Evolutionary conservation across 92 coral and sea anemone genomes (phyloP), one percentile per base, ranked within the genome.

Genomic region (Epizoanthus ramosus): DNA sequence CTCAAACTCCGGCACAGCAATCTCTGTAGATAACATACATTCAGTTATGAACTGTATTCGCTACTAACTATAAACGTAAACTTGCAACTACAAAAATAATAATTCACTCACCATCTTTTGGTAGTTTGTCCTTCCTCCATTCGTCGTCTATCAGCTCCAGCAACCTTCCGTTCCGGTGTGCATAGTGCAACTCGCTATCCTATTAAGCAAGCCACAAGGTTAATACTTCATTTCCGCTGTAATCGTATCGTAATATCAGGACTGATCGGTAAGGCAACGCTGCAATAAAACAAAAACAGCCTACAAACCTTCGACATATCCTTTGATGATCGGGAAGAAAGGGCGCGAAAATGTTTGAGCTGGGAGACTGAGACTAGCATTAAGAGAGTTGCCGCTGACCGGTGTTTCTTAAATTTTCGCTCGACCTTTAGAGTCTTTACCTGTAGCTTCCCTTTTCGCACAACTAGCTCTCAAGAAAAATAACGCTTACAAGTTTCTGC

Each of bases 101-200:
- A 39, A 35, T 17, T 37, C 13, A 60, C 88, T 61, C 35, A 90
- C 98, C 99, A 85, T 96, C 96, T 37, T 85, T 79, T 19, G 99
- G 99, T 9, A 96, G 87, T 52, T 93, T 87, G 75, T 93, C 99
- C 52, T 83, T 91, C 31, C 89, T 87, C 99, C 99, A 96, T 53
- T 75, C 88, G 15, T 93, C 96, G 79, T 93, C 98, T 3, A 92
- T 85, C 9, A 96, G 45, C 58, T 91, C 99, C 81, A 96, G 37
- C 54, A 96, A 71, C 17, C 91, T 70, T n/a, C 94, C 95, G 70
- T 87, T 87, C 21, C 92, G 91, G 83, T 92, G 92, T 9, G 90
- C 94, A 79, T 84, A 89, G 54, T 95, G 92, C 39, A 93, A 73
- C 80, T 93, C 99, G 73, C 99, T 93, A 69, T 96, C 99, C 99